phyloP scores from a whole-genome alignment of 2,888 invertebrate genomes.

The Agelastica alni region DNA sequence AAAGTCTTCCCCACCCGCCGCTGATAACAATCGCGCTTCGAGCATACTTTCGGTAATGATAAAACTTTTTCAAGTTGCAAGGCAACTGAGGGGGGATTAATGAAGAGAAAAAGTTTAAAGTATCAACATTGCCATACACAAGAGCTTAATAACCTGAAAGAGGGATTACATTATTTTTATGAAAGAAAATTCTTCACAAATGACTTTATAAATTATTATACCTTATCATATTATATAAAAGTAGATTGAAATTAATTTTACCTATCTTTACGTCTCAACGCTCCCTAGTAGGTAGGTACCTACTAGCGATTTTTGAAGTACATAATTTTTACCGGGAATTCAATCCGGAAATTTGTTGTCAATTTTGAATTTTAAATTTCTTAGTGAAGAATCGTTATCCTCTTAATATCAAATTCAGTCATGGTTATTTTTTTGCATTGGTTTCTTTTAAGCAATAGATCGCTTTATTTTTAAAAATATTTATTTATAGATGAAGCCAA shows the following conservation, averaged over 20 bases:
- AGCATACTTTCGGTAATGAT: conserved; percentile 41
- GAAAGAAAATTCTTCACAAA: conserved; percentile 26
- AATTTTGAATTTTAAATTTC: neutral
- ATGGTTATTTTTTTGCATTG: neutral
- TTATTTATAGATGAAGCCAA: no score
- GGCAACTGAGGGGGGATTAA: conserved; percentile 42
- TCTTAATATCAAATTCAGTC: neutral
- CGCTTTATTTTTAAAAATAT: no score
- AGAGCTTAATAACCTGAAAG: conserved; percentile 28
- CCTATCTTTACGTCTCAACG: neutral
- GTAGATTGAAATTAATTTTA: conserved; percentile 13
- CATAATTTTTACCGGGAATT: neutral
- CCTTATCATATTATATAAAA: conserved; percentile 15
- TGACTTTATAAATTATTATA: conserved; percentile 27
- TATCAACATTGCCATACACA: conserved; percentile 32
- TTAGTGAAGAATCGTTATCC: no score
- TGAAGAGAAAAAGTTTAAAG: conserved; percentile 37
- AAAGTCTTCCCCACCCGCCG: neutral
- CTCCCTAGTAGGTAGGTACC: no score
- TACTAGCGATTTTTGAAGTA: neutral
- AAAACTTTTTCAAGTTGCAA: conserved; percentile 40
- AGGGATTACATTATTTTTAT: conserved; percentile 28
- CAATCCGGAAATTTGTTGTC: neutral
- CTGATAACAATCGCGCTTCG: conserved; percentile 19
- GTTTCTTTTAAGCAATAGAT: no score